Evolutionary conservation across 2,113 vertebrate species (phyloP).

Genomic region (Cheilinus undulatus): DNA sequence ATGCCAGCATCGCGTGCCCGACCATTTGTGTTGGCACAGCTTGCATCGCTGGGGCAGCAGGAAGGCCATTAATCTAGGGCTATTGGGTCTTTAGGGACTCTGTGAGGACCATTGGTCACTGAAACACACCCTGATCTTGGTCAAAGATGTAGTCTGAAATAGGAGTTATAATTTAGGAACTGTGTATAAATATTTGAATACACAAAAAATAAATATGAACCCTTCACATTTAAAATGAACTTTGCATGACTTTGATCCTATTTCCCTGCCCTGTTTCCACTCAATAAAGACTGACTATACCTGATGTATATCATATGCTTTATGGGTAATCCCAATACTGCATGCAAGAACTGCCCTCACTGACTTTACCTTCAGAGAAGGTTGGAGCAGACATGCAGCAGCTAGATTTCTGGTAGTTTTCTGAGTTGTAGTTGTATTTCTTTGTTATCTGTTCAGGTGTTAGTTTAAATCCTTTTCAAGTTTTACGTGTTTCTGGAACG

Average conservation of each 20-base stretch:
- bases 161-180: conserved; percentile 24
- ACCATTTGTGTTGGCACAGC: conserved; percentile 77
- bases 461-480: too few relatives aligned
- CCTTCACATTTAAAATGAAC: conserved; percentile 27
- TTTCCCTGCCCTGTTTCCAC: conserved; percentile 13
- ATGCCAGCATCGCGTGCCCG: conserved; percentile 61
- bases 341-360: conserved; percentile 8
- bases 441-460: conserved; percentile 4
- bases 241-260: conserved; percentile 13
- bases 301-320: conserved; percentile 10
- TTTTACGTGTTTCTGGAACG: too few relatives aligned
- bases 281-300: conserved; percentile 1
- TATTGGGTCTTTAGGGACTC: conserved; percentile 60
- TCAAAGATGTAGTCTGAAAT: conserved; percentile 56
- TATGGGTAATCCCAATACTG: not conserved
- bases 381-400: too few relatives aligned
- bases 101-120: conserved; percentile 54
- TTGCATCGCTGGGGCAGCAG: conserved; percentile 60
- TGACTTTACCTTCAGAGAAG: too few relatives aligned
- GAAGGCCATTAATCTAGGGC: conserved; percentile 69
- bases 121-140: conserved; percentile 54
- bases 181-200: conserved; percentile 42
- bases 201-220: conserved; percentile 28
- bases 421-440: not conserved
- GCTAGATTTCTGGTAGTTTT: too few relatives aligned